Base-by-base conservation (phyloP, 2,888 invertebrate genomes). In the Acleris sparsana region DNA sequence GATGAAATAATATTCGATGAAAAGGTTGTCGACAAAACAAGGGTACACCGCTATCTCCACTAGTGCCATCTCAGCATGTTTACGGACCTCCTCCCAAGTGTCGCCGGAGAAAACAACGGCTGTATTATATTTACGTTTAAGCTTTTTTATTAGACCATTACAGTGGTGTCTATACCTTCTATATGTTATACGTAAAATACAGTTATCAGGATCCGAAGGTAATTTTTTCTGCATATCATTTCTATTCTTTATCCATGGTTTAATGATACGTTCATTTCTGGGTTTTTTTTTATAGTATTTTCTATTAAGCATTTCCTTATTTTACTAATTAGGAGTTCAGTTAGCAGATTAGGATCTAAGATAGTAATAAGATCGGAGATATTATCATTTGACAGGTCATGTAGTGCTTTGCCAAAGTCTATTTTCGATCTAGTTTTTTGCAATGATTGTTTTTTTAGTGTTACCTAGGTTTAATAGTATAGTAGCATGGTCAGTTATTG, bases 161-260 rank as follows among this genome's bases (percentile, higher is more conserved):
- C 49, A 49, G 18, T 49, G 20, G 49, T 49, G 20, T 49, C 49
- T 49, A 9, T 49, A 49, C 49, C 49, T 49, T 49, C 49, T 49
- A 20, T 49, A 49, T 11, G 49, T 49, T 7, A 49, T 49, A 3
- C 11, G 20, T 49, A 49, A 20, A 9, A 20, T 20, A 3, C 9
- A 2, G 18, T 49, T 49, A 49, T 49, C 49, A 9, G 49, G 49
- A 9, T 49, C 49, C 4, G 20, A 49, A 3, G 20, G 18, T 2
- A 49, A 9, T 11, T 49, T 49, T 49, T 49, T 49, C 11, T 49
- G 18, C 49, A 49, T 49, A 11, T 49, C 11, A 20, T 49, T 49
- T 49, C 49, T 49, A 20, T 49, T 49, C 20, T 20, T 49, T 49
- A 49, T 49, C 49, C 49, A 49, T 9, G 49, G 49, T 11, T 49